phyloP scores from a whole-genome alignment of 1,140 invertebrate genomes.

The Pogonus chalceus region DNA sequence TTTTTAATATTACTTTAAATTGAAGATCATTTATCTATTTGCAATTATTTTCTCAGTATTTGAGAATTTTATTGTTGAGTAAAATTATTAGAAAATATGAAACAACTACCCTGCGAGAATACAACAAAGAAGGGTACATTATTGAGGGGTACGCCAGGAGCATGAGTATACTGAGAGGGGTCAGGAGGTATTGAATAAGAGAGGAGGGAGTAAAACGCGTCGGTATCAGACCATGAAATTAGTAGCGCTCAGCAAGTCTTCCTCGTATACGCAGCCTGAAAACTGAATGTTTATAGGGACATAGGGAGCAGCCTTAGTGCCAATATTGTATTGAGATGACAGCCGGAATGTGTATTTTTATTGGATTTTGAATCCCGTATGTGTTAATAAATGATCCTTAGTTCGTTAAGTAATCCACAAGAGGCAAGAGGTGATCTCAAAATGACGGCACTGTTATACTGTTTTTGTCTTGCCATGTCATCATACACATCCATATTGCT shows the following conservation, averaged over 20 bases:
- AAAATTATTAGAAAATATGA: too few relatives aligned
- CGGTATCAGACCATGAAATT: slow-evolving; percentile 32
- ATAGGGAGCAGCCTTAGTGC: slow-evolving; percentile 9
- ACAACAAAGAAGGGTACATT: too few relatives aligned
- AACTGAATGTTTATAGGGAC: slow-evolving; percentile 22
- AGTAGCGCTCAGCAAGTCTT: slow-evolving; percentile 15
- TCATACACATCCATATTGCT: too few relatives aligned
- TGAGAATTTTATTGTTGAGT: too few relatives aligned
- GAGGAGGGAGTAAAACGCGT: slow-evolving; percentile 12
- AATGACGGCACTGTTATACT: too few relatives aligned
- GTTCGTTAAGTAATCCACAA: neutral
- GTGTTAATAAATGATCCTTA: slow-evolving; percentile 18
- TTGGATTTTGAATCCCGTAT: slow-evolving; percentile 17
- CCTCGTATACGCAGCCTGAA: slow-evolving; percentile 4
- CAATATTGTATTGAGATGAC: slow-evolving; percentile 16
- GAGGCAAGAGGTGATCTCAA: too few relatives aligned
- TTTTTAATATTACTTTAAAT: too few relatives aligned
- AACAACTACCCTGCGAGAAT: too few relatives aligned
- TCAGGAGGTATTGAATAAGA: neutral
- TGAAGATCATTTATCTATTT: too few relatives aligned
- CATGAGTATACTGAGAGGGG: neutral
- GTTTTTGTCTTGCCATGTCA: too few relatives aligned
- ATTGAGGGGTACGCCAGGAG: neutral
- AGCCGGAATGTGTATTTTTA: slow-evolving; percentile 16
- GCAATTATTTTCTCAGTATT: too few relatives aligned